A percentile compares a stretch with the other conserved stretches of the same genome.
Conservation (phyloP, 2,113 vertebrate genomes). For the Barnardius zonarius region DNA sequence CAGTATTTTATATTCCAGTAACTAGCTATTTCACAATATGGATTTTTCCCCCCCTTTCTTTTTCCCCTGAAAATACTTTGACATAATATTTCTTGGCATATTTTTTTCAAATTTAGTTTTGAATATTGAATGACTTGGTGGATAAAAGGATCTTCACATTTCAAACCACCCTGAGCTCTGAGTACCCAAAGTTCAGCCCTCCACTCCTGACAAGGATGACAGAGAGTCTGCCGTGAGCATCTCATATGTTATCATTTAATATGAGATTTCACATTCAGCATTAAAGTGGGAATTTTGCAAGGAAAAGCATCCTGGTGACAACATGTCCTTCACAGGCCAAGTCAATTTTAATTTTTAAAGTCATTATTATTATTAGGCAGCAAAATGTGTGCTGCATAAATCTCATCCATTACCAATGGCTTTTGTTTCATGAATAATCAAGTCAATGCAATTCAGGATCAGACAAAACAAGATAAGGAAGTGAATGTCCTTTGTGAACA, state of each 20-base stretch:
- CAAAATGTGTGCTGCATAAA: not conserved
- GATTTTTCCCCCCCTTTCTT: not conserved
- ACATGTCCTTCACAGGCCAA: not conserved
- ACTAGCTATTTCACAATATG: not conserved
- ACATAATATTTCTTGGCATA: not conserved
- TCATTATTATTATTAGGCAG: not conserved
- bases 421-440: not conserved
- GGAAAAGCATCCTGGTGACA: not conserved
- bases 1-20: not conserved
- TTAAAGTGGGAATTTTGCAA: not conserved
- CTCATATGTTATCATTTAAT: not conserved
- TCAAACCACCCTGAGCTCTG: not conserved
- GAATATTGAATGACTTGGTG: not conserved
- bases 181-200: not conserved
- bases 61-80: not conserved
- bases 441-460: not conserved
- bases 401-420: not conserved
- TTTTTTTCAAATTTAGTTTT: not conserved
- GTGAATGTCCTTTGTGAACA: not conserved
- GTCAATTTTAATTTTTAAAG: not conserved
- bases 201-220: not conserved
- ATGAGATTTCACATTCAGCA: not conserved
- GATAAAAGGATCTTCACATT: not conserved
- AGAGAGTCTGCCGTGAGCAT: not conserved
- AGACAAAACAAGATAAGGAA: not conserved